These are phyloP conservation scores for Clavelina lepadiformis DNA, from an alignment of 23 tunicate genomes.

Conservation along the genomic window DNA sequence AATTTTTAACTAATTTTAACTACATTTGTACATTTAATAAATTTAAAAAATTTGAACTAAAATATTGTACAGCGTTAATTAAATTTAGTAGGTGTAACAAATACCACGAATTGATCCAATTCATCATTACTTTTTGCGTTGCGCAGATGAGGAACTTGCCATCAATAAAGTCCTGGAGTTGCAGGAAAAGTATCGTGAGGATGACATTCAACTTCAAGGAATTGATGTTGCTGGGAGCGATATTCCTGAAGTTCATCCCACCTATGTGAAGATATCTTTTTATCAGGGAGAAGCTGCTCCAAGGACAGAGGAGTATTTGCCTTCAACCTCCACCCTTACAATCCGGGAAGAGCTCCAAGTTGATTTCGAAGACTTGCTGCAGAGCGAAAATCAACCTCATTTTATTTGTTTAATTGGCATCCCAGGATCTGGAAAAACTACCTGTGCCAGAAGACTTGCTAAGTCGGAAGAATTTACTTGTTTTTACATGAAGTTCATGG, in stretches of 20 bases:
- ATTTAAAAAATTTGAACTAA: too few species aligned
- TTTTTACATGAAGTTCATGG: constrained; percentile 20
- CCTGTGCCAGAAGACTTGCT: constrained; percentile 14
- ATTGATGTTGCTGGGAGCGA: neutral
- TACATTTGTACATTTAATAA: too few species aligned
- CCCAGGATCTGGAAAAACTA: constrained; percentile 38
- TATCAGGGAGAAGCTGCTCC: constrained; percentile 6
- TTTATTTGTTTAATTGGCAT: constrained; percentile 19
- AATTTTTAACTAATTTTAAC: too few species aligned
- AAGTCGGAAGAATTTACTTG: neutral
- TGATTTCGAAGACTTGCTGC: neutral
- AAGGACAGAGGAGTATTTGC: neutral
- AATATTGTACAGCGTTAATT: too few species aligned
- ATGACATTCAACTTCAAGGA: constrained; percentile 7
- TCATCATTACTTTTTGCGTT: too few species aligned
- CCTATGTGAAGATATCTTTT: neutral
- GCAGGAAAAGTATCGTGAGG: neutral
- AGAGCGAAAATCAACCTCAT: neutral
- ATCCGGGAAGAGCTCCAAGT: neutral
- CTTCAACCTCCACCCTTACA: neutral
- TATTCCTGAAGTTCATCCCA: constrained; percentile 22
- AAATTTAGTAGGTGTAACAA: too few species aligned
- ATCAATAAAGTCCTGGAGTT: neutral
- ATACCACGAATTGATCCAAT: too few species aligned
- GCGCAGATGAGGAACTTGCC: neutral